Base-by-base conservation (phyloP, 2,888 invertebrate genomes). In the Hyalella azteca region DNA sequence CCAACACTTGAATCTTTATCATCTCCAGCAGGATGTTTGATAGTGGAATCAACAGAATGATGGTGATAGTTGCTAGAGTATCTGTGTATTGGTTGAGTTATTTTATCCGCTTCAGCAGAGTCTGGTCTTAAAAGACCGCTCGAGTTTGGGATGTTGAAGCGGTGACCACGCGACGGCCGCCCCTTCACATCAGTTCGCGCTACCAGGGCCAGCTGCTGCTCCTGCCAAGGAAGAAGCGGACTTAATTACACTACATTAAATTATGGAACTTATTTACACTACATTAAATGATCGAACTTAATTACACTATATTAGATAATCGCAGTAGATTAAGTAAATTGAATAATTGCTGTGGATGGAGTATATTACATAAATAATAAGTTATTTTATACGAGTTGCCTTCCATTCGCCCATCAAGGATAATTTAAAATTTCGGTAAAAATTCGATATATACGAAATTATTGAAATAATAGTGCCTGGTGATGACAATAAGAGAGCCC, bases 181-280 rank as follows among this genome's bases (percentile, higher is more conserved):
- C 66, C 66, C 3, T 48, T 85, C 85, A 41, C 85, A 32, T 80
- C 76, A 39, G 81, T 85, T 78, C 87, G 86, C 81, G 87, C 87
- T 29, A 88, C 79, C 49, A 87, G 87, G 85, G 87, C 86, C 54
- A 89, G 83, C n/a, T 87, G 85, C 59, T 87, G 86, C 77, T 88
- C 88, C 89, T 89, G 81, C 3, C 85, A 80, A 59, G 73, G 1
- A n/a, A 22, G n/a, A 26, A 26, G 26, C 26, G 22, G 9, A 9
- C 15, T 15, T 49, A 49, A 49, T 4, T 49, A 15, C 22, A 49
- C 49, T 13, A 15, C 45, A 45, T 11, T 45, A 45, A 15, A 11
- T 45, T 15, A 45, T 45, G 9, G 15, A 45, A 45, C 15, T 15
- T 15, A 7, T 11, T 15, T 15, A 45, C 11, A 15, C 45, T 1